Percentiles rank a stretch among this genome's conserved stretches.
Evolutionary conservation across 2,797 vertebrate genomes (phyloP).

Genomic region (Yasuhikotakia modesta): DNA sequence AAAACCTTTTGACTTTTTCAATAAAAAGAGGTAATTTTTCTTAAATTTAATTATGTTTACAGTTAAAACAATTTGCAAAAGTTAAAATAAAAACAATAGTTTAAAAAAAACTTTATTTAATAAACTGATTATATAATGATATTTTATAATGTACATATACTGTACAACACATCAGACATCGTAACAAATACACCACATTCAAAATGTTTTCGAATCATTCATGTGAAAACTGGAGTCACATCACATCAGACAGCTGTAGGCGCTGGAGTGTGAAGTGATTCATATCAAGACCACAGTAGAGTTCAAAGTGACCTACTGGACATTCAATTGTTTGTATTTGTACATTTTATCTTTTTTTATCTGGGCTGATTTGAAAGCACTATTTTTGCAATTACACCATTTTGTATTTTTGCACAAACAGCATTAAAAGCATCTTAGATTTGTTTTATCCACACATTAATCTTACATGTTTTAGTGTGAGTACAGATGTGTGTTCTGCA

Average conservation of each 20-base stretch:
- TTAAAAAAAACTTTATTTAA: too few species aligned
- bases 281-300: not conserved
- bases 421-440: not conserved
- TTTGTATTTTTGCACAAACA: too few species aligned
- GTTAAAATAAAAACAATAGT: too few species aligned
- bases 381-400: not conserved
- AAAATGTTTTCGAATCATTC: not conserved
- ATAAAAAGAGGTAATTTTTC: too few species aligned
- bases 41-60: too few species aligned
- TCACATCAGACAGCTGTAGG: constrained; percentile 5
- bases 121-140: too few species aligned
- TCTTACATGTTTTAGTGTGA: not conserved
- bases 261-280: not conserved
- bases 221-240: constrained; percentile 10
- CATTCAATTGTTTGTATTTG: not conserved
- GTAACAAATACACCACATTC: not conserved
- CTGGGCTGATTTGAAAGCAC: not conserved
- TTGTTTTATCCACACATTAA: not conserved
- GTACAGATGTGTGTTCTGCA: constrained; percentile 24
- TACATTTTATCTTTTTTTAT: not conserved
- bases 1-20: too few species aligned
- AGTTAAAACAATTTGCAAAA: too few species aligned
- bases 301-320: not conserved
- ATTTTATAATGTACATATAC: not conserved
- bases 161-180: constrained; percentile 3